phyloP scores from a whole-genome alignment of 2,888 invertebrate species.

The Ommatoiulus sabulosus region DNA sequence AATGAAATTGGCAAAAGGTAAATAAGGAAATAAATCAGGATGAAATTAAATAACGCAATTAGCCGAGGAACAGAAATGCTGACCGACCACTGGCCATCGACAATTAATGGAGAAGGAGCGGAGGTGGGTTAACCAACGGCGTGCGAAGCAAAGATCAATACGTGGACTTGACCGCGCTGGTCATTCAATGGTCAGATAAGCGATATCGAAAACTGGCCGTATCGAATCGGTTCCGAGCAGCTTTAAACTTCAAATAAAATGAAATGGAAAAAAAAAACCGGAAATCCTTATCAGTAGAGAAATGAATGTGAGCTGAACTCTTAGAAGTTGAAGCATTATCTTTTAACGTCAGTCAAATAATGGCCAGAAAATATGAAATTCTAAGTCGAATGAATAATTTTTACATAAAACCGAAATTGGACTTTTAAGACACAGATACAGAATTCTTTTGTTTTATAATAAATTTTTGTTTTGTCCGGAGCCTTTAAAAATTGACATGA shows the following conservation, averaged over 20 bases:
- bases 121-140: not conserved
- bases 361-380: too few relatives aligned
- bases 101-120: conserved; percentile 17
- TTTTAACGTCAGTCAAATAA: too few relatives aligned
- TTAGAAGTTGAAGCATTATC: too few relatives aligned
- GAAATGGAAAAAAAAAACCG: not conserved
- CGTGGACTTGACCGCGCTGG: not conserved
- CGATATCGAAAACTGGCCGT: not conserved
- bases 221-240: not conserved
- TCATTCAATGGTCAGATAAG: not conserved
- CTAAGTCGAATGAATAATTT: too few relatives aligned
- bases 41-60: conserved; percentile 43
- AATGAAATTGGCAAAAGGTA: conserved; percentile 39
- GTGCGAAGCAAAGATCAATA: not conserved
- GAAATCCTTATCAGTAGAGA: too few relatives aligned
- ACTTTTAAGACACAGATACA: too few relatives aligned
- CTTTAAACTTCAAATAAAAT: not conserved
- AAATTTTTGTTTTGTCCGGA: too few relatives aligned
- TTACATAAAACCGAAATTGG: too few relatives aligned
- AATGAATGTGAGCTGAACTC: too few relatives aligned
- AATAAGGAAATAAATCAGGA: conserved; percentile 33
- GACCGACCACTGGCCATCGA: conserved; percentile 31
- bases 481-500: too few relatives aligned
- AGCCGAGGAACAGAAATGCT: not conserved
- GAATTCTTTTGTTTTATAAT: too few relatives aligned